A percentile compares a stretch with the other conserved stretches of the same genome.
Conservation (phyloP, 1,140 invertebrate species). For the Elysia chlorotica region DNA sequence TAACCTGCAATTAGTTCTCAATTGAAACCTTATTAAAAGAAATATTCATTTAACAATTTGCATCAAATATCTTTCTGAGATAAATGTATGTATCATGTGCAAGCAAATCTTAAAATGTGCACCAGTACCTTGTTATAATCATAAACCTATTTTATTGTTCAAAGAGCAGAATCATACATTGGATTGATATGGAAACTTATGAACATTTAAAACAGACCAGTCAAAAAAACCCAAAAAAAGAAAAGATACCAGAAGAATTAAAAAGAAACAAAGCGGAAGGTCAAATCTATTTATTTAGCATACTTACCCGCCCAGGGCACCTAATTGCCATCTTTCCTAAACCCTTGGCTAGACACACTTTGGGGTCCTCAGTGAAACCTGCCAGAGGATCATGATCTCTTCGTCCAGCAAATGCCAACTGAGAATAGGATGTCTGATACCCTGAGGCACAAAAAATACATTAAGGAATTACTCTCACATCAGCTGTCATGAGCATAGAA, state of each 20-base stretch:
- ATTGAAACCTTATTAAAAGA: too few species aligned
- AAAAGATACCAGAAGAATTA: neutral
- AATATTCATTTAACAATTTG: too few species aligned
- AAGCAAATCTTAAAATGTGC: too few species aligned
- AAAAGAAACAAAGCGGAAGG: slow-evolving; percentile 5
- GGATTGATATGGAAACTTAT: neutral
- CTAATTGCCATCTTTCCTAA: slow-evolving; percentile 70
- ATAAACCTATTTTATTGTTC: neutral
- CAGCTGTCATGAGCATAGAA: too few species aligned
- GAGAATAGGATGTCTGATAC: slow-evolving; percentile 88
- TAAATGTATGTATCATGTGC: too few species aligned
- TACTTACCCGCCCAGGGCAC: slow-evolving; percentile 70
- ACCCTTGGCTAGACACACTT: slow-evolving; percentile 74
- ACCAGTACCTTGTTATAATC: neutral
- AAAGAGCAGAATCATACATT: neutral
- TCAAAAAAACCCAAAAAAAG: neutral
- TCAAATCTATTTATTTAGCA: too few species aligned
- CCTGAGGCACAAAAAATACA: too few species aligned
- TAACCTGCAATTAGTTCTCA: too few species aligned
- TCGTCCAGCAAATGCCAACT: slow-evolving; percentile 83
- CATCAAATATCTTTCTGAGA: too few species aligned
- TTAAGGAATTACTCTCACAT: too few species aligned
- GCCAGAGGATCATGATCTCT: slow-evolving; percentile 74
- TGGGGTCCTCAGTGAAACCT: slow-evolving; percentile 71
- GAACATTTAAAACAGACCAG: neutral